Conservation (phyloP, 2,113 vertebrate genomes). For the Halcyon senegalensis region DNA sequence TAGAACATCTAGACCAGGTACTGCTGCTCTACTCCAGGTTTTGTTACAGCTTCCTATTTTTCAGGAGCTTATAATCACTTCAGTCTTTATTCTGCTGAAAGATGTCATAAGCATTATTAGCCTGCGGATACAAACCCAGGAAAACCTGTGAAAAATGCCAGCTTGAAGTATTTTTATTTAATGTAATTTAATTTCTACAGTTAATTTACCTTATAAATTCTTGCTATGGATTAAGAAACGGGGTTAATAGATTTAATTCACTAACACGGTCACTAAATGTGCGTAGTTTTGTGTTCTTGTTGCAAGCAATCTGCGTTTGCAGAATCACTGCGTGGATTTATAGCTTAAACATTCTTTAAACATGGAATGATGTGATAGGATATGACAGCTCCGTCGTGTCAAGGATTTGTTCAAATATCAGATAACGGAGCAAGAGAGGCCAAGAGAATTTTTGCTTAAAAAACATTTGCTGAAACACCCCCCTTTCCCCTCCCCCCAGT, state of each 20-base stretch:
- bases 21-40: background rate
- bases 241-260: background rate
- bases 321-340: background rate
- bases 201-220: background rate
- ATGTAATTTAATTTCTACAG: background rate
- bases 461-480: background rate
- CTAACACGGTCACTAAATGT: accelerated
- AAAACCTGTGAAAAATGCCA: background rate
- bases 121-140: background rate
- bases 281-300: background rate
- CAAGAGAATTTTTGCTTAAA: background rate
- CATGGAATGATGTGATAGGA: background rate
- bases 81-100: background rate
- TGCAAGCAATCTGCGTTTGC: background rate
- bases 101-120: background rate
- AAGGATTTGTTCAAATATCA: background rate
- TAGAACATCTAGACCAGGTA: background rate
- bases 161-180: background rate
- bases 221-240: background rate
- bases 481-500: background rate
- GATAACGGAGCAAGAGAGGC: background rate
- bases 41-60: background rate
- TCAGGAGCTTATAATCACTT: background rate
- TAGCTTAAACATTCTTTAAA: background rate
- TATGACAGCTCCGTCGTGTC: background rate